Percentiles rank a stretch among this genome's conserved stretches.
Conservation (phyloP, 2,888 invertebrate species). For the Lampropteryx suffumata region DNA sequence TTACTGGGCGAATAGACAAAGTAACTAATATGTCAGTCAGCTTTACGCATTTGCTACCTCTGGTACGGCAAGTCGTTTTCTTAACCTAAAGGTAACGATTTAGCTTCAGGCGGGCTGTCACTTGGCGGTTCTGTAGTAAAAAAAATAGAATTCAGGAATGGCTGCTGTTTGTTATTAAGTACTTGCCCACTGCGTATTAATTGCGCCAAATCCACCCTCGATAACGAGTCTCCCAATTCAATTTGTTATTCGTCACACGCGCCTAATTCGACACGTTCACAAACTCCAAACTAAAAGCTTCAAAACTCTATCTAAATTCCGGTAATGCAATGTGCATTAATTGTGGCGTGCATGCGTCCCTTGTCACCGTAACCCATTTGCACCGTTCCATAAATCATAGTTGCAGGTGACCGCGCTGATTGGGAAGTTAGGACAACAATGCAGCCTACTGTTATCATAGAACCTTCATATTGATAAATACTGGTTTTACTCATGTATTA, state of each 20-base stretch:
- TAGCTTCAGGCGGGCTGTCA: too few species aligned
- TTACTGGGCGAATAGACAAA: too few species aligned
- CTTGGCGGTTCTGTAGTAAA: too few species aligned
- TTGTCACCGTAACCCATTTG: conserved; percentile 77
- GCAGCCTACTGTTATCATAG: not conserved
- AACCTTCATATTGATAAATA: too few species aligned
- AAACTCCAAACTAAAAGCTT: conserved; percentile 15
- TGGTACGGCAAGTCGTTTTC: too few species aligned
- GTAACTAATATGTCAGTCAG: too few species aligned
- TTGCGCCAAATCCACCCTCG: not conserved
- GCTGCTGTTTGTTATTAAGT: too few species aligned
- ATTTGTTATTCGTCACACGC: conserved; percentile 1
- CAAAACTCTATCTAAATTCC: conserved; percentile 23
- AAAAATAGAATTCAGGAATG: too few species aligned
- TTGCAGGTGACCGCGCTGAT: conserved; percentile 35
- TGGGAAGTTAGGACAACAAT: conserved; percentile 34
- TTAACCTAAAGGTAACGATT: too few species aligned
- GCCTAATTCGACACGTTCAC: conserved; percentile 11
- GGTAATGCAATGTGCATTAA: conserved; percentile 61
- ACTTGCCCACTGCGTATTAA: too few species aligned
- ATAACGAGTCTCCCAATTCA: not conserved
- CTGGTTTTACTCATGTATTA: too few species aligned
- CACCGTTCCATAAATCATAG: conserved; percentile 75
- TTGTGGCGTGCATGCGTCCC: conserved; percentile 54
- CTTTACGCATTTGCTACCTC: too few species aligned